Evolutionary conservation across 2,888 invertebrate species (phyloP).

Genomic region (Xanthostigma xanthostigma): DNA sequence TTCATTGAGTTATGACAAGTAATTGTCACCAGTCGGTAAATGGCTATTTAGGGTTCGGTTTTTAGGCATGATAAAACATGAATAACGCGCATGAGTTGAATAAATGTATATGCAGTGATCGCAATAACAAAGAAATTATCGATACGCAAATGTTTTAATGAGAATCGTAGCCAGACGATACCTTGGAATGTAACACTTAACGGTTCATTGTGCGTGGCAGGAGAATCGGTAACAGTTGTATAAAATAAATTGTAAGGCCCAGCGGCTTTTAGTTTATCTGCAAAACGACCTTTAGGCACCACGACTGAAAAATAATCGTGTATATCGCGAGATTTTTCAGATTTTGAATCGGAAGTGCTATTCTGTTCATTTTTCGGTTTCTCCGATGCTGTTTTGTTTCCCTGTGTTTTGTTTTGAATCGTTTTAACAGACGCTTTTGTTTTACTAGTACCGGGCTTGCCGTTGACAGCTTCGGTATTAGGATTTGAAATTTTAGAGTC

Average conservation of each 20-base stretch:
- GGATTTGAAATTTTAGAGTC: background rate
- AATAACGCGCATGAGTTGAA: no score
- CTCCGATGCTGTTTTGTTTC: conserved; percentile 1
- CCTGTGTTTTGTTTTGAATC: conserved; percentile 9
- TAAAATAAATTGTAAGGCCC: conserved; percentile 65
- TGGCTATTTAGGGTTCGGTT: no score
- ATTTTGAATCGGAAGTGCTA: conserved; percentile 5
- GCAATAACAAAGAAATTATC: no score
- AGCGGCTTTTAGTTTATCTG: conserved; percentile 45
- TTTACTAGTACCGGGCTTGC: conserved; percentile 1
- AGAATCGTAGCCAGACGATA: conserved; percentile 14
- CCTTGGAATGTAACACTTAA: conserved; percentile 56
- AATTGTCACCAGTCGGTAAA: no score
- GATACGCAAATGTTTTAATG: no score
- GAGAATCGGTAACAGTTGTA: conserved; percentile 50
- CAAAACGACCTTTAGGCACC: conserved; percentile 43
- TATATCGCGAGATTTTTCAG: conserved; percentile 17
- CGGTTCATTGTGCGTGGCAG: conserved; percentile 45
- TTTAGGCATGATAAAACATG: no score
- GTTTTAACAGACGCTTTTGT: conserved; percentile 10
- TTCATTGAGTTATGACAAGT: no score
- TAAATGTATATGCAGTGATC: no score
- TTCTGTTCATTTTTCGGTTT: conserved; percentile 5
- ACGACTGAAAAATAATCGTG: conserved; percentile 37
- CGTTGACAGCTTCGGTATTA: background rate